Evolutionary conservation across 1,140 invertebrate species (phyloP).

Genomic region (Platorchestia sp.): DNA sequence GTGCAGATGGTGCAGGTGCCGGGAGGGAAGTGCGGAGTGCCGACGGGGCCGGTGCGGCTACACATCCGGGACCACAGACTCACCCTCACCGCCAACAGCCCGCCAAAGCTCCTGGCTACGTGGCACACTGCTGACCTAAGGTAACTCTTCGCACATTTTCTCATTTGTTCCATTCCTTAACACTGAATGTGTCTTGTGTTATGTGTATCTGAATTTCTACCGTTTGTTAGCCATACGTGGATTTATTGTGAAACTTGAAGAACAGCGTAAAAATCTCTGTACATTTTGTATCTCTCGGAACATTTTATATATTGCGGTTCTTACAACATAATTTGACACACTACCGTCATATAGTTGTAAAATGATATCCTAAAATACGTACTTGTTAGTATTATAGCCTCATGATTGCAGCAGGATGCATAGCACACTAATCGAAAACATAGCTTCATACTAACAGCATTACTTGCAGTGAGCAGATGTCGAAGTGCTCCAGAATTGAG

Average conservation of each 20-base stretch:
- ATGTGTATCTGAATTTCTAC: too few species aligned
- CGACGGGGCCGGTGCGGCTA: neutral
- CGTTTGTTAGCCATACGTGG: too few species aligned
- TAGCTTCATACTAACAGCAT: neutral
- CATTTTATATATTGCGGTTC: too few species aligned
- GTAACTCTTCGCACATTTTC: neutral
- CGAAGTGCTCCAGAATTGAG: too few species aligned
- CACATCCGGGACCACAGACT: conserved; percentile 25
- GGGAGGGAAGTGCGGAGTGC: conserved; percentile 28
- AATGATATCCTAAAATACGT: too few species aligned
- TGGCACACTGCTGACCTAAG: conserved; percentile 47
- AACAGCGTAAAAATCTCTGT: too few species aligned
- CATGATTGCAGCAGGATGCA: neutral
- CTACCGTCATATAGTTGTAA: too few species aligned
- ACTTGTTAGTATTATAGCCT: too few species aligned
- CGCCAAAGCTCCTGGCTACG: conserved; percentile 22
- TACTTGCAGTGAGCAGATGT: neutral
- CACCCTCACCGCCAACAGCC: conserved; percentile 17
- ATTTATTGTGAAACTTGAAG: too few species aligned
- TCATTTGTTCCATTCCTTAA: neutral
- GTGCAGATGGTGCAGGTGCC: conserved; percentile 44
- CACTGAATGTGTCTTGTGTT: too few species aligned
- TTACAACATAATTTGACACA: too few species aligned
- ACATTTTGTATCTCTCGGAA: too few species aligned
- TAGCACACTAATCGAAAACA: neutral